Base-by-base conservation (phyloP, 2,113 vertebrate genomes). In the Nettapus auritus region DNA sequence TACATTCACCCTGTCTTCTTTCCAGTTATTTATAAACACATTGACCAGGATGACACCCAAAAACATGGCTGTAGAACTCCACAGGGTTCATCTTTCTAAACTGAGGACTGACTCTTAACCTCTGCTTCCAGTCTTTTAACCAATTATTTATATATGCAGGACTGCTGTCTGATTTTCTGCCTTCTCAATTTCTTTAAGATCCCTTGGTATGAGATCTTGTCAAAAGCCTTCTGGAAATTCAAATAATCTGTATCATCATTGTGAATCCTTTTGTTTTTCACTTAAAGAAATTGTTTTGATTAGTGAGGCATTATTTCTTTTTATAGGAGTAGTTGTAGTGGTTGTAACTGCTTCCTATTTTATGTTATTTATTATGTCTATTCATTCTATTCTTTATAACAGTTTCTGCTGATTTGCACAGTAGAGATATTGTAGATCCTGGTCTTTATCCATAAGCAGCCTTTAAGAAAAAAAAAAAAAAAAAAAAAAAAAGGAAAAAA, bases 71-170 rank as follows among this genome's bases (percentile, higher is more conserved):
- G 74, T 67, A 75, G 87, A 78, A 20, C 74, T 95, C 81, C 74
- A 79, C 62, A 42, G 81, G 74, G 52, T 94, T 91, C 46, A 17
- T 84, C 23, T 76, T 92, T 87, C 56, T 78, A 67, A 70, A 46
- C 2, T 75, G n/a, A 87, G 60, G 88, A 82, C 3, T 10, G 52
- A 71, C 11, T 78, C 46, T 25, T 84, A 75, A 92, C 78, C 64
- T 94, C 40, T 81, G 18, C 82, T 96, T 82, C 66, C 50, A 91
- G 56, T 84, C 60, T 92, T 89, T 82, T 93, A 87, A 88, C 38
- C 40, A 76, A 82, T 91, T 94, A 89, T 78, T 95, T 93, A 89
- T 89, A 85, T 48, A 91, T 82, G 56, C 55, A 94, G 89, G 56
- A 90, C 62, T 84, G 77, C 60, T 70, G 90, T 94, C 84, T 84